These are phyloP conservation scores for Lophura nycthemera DNA, from an alignment of 2,113 vertebrate genomes.

Conservation along the genomic window DNA sequence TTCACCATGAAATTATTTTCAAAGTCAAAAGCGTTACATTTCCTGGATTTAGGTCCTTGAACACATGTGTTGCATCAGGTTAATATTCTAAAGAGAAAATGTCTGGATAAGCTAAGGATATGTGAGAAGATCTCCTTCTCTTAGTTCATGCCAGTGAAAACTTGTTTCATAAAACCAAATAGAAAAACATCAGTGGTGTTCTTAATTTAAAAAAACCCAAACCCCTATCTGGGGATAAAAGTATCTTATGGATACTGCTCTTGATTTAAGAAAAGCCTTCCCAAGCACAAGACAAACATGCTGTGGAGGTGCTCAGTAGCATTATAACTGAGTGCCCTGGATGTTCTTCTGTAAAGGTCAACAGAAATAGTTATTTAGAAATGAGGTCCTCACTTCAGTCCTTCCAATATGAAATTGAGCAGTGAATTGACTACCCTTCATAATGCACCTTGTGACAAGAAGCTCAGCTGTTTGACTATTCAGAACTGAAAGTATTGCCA, in stretches of 20 bases:
- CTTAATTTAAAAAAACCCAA: neutral
- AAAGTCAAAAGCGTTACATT: neutral
- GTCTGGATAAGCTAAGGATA: neutral
- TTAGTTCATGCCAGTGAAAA: neutral
- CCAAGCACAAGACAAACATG: neutral
- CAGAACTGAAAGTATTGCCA: slow-evolving; percentile 11
- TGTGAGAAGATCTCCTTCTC: neutral
- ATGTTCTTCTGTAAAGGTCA: slow-evolving; percentile 3
- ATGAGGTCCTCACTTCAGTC: neutral
- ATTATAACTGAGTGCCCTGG: neutral
- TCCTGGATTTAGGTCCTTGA: neutral
- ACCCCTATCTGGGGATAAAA: neutral
- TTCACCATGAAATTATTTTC: neutral
- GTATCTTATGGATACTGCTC: neutral
- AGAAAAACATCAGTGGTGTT: neutral
- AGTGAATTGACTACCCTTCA: neutral
- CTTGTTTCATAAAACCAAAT: neutral
- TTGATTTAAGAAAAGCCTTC: neutral
- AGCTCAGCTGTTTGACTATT: neutral
- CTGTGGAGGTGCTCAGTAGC: neutral
- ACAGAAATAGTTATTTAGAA: slow-evolving; percentile 15
- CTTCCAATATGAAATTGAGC: slow-evolving; percentile 8
- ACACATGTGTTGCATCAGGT: neutral
- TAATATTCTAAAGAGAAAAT: neutral
- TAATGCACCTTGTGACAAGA: neutral